These are phyloP conservation scores for Eurystomus glaucurus DNA, from an alignment of 2,797 vertebrate genomes.

Conservation along the genomic window DNA sequence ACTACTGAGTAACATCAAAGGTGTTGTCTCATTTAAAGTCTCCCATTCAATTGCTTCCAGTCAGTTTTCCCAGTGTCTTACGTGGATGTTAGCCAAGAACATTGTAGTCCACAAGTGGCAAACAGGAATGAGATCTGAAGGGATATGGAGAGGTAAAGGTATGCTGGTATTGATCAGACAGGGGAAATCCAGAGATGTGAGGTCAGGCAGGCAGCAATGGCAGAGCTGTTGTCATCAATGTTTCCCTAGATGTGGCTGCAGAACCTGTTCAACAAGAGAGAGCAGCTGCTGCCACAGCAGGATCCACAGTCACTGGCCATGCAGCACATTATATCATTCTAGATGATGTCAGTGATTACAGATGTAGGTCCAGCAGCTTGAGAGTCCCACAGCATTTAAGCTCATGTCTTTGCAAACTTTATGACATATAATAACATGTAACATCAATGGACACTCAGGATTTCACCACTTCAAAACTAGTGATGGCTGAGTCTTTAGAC, in stretches of 20 bases:
- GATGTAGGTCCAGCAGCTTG: neutral
- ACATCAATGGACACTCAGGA: neutral
- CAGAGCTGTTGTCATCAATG: neutral
- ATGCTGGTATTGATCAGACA: neutral
- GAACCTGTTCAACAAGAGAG: neutral
- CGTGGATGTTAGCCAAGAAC: neutral
- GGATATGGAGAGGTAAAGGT: neutral
- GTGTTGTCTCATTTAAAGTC: neutral
- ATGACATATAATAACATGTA: neutral
- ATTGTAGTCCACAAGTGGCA: neutral
- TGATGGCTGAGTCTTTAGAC: neutral
- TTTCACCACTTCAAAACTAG: neutral
- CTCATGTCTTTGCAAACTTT: neutral
- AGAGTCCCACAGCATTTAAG: neutral
- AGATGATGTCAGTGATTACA: neutral
- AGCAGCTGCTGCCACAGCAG: slow-evolving; percentile 23
- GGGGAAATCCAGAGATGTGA: neutral
- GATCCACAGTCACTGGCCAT: neutral
- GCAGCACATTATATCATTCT: neutral
- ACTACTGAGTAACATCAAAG: neutral
- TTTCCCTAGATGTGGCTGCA: neutral
- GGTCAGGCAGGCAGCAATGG: neutral
- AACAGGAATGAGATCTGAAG: neutral
- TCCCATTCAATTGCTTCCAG: neutral
- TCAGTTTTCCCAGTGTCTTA: neutral